phyloP scores from a whole-genome alignment of 2,888 invertebrate genomes.

The Tryphoninae sp. region DNA sequence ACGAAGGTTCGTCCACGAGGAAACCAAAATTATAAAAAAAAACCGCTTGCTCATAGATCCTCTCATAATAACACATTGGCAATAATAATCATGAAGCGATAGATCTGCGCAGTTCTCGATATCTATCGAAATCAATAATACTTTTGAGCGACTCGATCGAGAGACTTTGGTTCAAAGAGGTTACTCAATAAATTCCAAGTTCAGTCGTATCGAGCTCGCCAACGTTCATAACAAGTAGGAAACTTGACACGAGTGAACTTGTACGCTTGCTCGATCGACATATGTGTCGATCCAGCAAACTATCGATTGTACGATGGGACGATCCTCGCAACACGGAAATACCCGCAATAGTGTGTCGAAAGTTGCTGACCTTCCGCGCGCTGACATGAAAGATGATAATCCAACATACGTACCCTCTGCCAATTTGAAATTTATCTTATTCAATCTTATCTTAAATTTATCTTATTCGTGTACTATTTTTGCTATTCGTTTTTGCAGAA shows the following conservation, averaged over 20 bases:
- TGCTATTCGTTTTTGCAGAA: too few relatives aligned
- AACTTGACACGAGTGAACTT: too few relatives aligned
- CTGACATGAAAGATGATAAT: constrained; percentile 3
- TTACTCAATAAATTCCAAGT: constrained; percentile 43
- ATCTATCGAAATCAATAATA: constrained; percentile 26
- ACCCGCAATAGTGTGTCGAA: constrained; percentile 67
- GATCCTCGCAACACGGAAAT: constrained; percentile 67
- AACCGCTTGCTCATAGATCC: background rate
- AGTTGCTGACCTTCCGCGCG: constrained; percentile 71
- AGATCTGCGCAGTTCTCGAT: constrained; percentile 32
- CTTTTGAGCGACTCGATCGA: constrained; percentile 31
- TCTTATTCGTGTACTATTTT: background rate
- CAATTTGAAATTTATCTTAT: constrained; percentile 3
- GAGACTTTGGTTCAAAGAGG: constrained; percentile 17
- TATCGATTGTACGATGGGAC: constrained; percentile 57
- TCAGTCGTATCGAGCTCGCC: constrained; percentile 35
- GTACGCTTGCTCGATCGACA: background rate
- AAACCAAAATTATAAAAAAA: background rate
- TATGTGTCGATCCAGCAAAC: constrained; percentile 30
- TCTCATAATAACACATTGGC: background rate
- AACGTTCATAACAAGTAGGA: background rate
- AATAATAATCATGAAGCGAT: background rate
- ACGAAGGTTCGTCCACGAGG: background rate
- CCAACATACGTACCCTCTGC: constrained; percentile 13
- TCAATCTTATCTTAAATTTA: constrained; percentile 15